Percentiles rank a stretch among this genome's conserved stretches.
phyloP scores from a whole-genome alignment of 2,888 invertebrate species.

The Caenorhabditis panamensis region DNA sequence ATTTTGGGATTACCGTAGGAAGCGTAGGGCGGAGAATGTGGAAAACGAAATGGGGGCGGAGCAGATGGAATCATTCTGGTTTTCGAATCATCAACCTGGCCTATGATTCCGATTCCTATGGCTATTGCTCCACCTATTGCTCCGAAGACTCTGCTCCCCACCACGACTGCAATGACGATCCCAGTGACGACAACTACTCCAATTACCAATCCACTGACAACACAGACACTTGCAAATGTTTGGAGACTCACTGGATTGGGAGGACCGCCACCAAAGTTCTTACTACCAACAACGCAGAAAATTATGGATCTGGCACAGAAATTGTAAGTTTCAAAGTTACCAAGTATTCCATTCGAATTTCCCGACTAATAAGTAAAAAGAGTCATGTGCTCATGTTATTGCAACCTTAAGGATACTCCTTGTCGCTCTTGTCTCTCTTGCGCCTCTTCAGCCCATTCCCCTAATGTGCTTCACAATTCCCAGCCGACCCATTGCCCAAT shows the following conservation, averaged over 20 bases:
- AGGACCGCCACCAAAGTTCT: constrained; percentile 4
- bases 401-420: too few species aligned
- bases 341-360: too few species aligned
- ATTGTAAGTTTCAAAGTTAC: constrained; percentile 29
- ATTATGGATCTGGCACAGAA: constrained; percentile 37
- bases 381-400: too few species aligned
- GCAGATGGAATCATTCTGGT: constrained; percentile 10
- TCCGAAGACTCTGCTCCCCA: constrained; percentile 17
- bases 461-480: constrained; percentile 55
- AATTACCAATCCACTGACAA: constrained; percentile 7
- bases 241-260: constrained; percentile 29
- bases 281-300: constrained; percentile 33
- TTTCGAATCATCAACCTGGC: neutral
- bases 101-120: constrained; percentile 18
- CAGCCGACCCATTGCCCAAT: constrained; percentile 23
- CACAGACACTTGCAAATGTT: constrained; percentile 23
- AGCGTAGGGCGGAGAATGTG: constrained; percentile 23
- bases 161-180: constrained; percentile 18
- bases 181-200: constrained; percentile 1
- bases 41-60: constrained; percentile 16
- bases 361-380: too few species aligned
- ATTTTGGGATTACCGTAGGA: constrained; percentile 55
- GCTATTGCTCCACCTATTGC: neutral
- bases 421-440: too few species aligned
- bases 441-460: constrained; percentile 27